Evolutionary conservation across 2,888 invertebrate species (phyloP).

Genomic region (Philonicus albiceps): DNA sequence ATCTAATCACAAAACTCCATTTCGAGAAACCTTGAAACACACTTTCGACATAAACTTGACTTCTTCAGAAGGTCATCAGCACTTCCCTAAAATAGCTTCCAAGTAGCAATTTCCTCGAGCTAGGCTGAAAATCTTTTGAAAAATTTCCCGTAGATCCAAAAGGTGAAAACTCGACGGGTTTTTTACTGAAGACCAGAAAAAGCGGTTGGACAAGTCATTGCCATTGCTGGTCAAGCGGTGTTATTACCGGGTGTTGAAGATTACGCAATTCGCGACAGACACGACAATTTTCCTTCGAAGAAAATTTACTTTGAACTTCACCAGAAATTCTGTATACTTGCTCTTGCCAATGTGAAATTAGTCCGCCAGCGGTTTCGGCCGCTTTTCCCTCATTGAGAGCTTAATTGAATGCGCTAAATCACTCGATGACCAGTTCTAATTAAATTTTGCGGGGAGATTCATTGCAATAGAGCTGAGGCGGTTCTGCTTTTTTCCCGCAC

Average conservation of each 20-base stretch:
- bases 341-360: neutral
- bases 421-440: slow-evolving; percentile 13
- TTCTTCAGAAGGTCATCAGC: neutral
- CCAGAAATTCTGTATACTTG: neutral
- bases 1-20: neutral
- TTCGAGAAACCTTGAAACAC: neutral
- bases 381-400: neutral
- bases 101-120: neutral
- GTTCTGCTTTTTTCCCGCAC: neutral
- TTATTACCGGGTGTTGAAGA: neutral
- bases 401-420: slow-evolving; percentile 21
- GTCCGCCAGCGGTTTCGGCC: neutral
- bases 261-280: neutral
- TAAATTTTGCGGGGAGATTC: slow-evolving; percentile 17
- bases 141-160: neutral
- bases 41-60: neutral
- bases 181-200: neutral
- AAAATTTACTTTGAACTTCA: neutral
- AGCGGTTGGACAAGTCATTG: neutral
- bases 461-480: neutral
- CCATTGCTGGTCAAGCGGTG: neutral
- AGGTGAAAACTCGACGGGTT: neutral
- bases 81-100: neutral
- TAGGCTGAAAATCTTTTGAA: neutral
- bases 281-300: neutral